Evolutionary conservation across 2,113 vertebrate genomes (phyloP), one percentile per base, ranked within the genome.

Genomic region (Seriola dumerili): DNA sequence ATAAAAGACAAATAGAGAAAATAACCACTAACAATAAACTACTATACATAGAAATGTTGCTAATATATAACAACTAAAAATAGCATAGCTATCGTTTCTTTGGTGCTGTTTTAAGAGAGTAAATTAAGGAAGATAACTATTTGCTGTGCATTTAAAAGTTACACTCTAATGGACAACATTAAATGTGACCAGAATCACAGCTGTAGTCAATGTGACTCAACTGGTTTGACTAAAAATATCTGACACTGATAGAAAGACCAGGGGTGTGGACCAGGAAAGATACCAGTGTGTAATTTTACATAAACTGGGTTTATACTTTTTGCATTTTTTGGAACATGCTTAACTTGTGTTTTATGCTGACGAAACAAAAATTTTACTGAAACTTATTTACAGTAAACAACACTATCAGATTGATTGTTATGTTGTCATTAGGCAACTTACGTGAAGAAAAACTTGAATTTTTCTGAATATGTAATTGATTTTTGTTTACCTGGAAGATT

Each of bases 211-310:
- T 89, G 80, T 21, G 72, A 76, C 75, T 85, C 50, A n/a, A 90
- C 76, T 76, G 77, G 81, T 88, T 84, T 59, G 42, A 83, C 81
- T 76, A 83, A 81, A 83, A 88, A 89, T 88, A 88, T 83, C 73
- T 29, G 58, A 74, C 74, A 81, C 71, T 61, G 73, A 81, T 72
- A 78, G 23, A 69, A 69, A 55, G 42, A 65, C 40, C 32, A 29
- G 9, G 42, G 69, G n/a, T 80, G 72, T 19, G 36, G 76, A 58
- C 64, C 38, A 74, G 44, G 63, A 63, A 61, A 10, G 3, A 40
- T 32, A 40, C 6, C 10, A 13, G 13, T 32, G 19, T 44, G 13
- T 44, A 12, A 32, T 38, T 9, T 40, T n/a, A 19, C 21, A 0
- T 32, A 59, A 71, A 66, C 32, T 32, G 12, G 7, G 38, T 46